Evolutionary conservation across 2,797 vertebrate species (phyloP), one percentile per base, ranked within the genome.

Genomic region (Leuciscus waleckii): DNA sequence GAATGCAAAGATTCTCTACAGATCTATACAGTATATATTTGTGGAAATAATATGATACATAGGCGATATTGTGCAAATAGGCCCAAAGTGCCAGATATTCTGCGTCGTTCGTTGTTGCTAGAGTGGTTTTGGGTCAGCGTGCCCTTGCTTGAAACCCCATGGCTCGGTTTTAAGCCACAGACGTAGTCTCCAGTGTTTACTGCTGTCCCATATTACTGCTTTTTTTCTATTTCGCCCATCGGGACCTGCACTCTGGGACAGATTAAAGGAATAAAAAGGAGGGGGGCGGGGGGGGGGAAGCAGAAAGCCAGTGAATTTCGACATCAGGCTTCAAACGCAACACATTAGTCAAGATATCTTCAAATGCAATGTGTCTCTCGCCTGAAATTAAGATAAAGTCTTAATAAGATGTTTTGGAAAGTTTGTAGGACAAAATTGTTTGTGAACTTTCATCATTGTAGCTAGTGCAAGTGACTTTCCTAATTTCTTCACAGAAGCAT

Each of bases 401-500:
- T 46, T 5, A 65, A 32, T 70, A 37, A 81, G 79, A 81, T n/a
- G 29, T 68, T 63, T 61, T 65, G 58, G 77, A 46, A 80, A 49
- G 78, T 80, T 70, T 81, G 46, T 37, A 14, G 13, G 21, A 17
- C 6, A 51, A n/a, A 68, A 51, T n/a, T 8, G 14, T 80, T 68
- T 0, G 4, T 23, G 61, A 51, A 68, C 79, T 68, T 80, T 51
- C 5, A 23, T 46, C 17, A 21, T 46, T 54, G 79, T n/a, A 11
- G 17, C 2, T 79, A 26, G 58, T 63, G 17, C 29, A 54, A 39
- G 65, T 54, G 29, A 43, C 63, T 78, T 58, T 78, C n/a, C 6
- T n/a, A 0, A 11, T 85, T 39, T 26, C 41, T 67, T 58, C 85
- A 6, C 90, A 95, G 95, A 93, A 91, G 35, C 95, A 96, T 70